These are phyloP conservation scores for Archilochus colubris DNA, from an alignment of 2,113 vertebrate species.

Conservation along the genomic window DNA sequence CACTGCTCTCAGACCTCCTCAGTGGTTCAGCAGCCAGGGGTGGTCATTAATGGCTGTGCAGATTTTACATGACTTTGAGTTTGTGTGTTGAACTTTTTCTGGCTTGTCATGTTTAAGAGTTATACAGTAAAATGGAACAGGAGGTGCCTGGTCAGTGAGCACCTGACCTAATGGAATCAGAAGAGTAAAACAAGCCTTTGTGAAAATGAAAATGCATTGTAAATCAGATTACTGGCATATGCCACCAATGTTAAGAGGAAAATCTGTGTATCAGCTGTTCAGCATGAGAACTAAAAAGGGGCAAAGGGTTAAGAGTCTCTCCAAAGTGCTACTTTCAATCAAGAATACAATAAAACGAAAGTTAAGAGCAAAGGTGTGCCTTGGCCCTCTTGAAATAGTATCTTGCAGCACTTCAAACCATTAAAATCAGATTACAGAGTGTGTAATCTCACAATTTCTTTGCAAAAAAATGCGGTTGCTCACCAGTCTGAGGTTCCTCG, in stretches of 20 bases:
- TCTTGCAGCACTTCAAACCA: neutral
- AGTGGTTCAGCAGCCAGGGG: conserved; percentile 20
- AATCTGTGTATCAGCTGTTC: neutral
- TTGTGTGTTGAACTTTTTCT: neutral
- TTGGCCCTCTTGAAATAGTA: neutral
- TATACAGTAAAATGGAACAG: neutral
- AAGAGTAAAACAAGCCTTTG: neutral
- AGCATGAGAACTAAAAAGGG: neutral
- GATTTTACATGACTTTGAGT: neutral
- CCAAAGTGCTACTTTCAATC: neutral
- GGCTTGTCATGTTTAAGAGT: neutral
- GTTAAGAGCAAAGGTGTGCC: neutral
- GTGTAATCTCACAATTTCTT: neutral
- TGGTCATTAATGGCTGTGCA: neutral
- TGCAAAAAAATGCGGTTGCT: neutral
- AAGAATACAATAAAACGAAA: neutral
- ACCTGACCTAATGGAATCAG: neutral
- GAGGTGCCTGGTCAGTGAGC: neutral
- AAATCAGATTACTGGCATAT: neutral
- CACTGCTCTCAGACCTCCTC: neutral
- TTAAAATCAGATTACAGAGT: neutral
- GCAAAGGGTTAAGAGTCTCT: neutral
- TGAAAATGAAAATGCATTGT: neutral
- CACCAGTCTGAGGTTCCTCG: neutral
- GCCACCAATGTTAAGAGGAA: neutral